phyloP scores from a whole-genome alignment of 2,797 vertebrate genomes.

The Rhyacichthys aspro region DNA sequence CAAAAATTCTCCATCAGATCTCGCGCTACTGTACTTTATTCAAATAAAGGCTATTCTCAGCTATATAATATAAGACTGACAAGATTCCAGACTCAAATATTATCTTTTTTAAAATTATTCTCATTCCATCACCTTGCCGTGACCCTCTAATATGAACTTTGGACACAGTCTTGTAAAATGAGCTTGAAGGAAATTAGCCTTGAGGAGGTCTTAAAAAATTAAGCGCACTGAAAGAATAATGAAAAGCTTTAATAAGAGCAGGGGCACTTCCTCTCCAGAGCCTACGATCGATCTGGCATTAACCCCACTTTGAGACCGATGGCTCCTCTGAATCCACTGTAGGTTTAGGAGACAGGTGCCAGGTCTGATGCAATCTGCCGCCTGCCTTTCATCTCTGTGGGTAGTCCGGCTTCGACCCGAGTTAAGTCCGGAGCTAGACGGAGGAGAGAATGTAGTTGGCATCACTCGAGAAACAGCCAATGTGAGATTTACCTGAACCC shows the following conservation, averaged over 20 bases:
- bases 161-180: conserved; percentile 4
- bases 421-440: conserved; percentile 1
- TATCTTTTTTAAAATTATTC: background rate
- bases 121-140: background rate
- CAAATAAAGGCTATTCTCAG: too few species aligned
- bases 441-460: background rate
- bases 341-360: conserved; percentile 4
- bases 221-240: conserved; percentile 28
- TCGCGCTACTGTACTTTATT: too few species aligned
- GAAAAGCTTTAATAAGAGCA: conserved; percentile 33
- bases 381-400: conserved; percentile 34
- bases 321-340: conserved; percentile 7
- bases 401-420: conserved; percentile 20
- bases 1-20: too few species aligned
- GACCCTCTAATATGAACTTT: conserved; percentile 9
- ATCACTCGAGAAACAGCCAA: conserved; percentile 4
- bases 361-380: conserved; percentile 27
- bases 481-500: conserved; percentile 19
- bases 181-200: conserved; percentile 23
- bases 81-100: background rate
- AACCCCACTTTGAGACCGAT: conserved; percentile 25
- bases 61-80: background rate
- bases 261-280: conserved; percentile 4
- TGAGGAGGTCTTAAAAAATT: conserved; percentile 33
- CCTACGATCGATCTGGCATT: conserved; percentile 14